These are phyloP conservation scores for Papilio helenus DNA, from an alignment of 1,140 invertebrate genomes.

Conservation along the genomic window DNA sequence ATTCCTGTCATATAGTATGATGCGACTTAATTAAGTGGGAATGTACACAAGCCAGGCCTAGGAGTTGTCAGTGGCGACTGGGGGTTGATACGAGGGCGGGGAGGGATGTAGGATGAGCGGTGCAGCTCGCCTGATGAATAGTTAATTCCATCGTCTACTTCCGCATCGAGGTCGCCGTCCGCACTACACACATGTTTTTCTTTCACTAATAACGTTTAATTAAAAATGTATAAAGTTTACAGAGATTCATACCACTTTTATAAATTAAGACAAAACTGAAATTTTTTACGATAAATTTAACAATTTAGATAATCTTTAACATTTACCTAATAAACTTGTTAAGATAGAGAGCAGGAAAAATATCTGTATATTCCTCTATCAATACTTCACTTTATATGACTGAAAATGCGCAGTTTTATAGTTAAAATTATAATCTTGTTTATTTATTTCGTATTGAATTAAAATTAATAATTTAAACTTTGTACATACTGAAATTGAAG, in stretches of 20 bases:
- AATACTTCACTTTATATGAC: no score
- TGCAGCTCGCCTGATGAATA: conserved; percentile 32
- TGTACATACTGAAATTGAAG: neutral
- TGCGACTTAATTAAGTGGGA: conserved; percentile 16
- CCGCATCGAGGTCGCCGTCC: conserved; percentile 35
- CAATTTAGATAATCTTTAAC: neutral
- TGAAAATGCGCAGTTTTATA: no score
- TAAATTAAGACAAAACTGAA: neutral
- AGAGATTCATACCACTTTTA: neutral
- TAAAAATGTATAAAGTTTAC: conserved; percentile 11
- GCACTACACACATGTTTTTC: conserved; percentile 36
- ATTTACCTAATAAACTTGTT: no score
- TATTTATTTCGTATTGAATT: neutral
- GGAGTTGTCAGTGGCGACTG: conserved; percentile 23
- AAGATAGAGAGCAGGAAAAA: no score
- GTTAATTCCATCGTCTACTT: conserved; percentile 37
- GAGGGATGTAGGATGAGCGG: neutral
- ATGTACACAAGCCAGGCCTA: conserved; percentile 13
- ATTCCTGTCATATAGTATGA: neutral
- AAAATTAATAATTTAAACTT: neutral
- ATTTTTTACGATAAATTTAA: neutral
- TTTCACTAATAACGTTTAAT: conserved; percentile 32
- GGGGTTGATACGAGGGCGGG: neutral
- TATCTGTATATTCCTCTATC: no score
- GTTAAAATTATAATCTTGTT: neutral